Base-by-base conservation (phyloP, 64 coral and sea anemone species). In the Actinia tenebrosa region DNA sequence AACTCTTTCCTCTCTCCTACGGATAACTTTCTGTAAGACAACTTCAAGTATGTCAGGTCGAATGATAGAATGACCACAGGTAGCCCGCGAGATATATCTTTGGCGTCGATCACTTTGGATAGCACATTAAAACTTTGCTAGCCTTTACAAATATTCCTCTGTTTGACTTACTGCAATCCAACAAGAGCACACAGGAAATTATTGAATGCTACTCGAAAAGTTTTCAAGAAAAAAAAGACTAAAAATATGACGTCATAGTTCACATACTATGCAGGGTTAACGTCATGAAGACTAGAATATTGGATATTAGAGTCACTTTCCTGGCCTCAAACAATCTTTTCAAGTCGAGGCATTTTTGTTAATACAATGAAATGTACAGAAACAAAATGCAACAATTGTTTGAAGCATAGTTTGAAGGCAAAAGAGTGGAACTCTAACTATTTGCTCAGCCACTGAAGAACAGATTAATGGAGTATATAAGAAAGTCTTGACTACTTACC, bases 101-200 rank as follows among this genome's bases (percentile, higher is more conserved):
- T 13, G 56, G 56, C 15, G 56, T 14, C n/a, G 20, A 66, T 66
- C 10, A 66, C 10, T n/a, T 23, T 20, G 63, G 63, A 64, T 91
- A 92, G 53, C 88, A 89, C 94, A 93, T 93, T n/a, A 93, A 64
- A 16, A 97, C 91, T 97, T 97, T 97, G 58, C 53, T 84, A 62
- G 86, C 85, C 6, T n/a, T 58, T 54, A 93, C 91, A 53, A 97
- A 97, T n/a, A 97, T 84, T 19, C 94, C 94, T 90, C 75, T 86
- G 50, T 93, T 93, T 86, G 80, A 88, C 85, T 90, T 84, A 86
- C 94, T 97, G 86, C 10, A 84, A 84, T 53, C 58, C 80, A 66
- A 66, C 1, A 66, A 23, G 23, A 16, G 61, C 78, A 79, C 63
- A 16, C 64, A 7, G 68, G 80, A 3, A 44, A 17, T 19, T 62